Conservation (phyloP, 2,113 vertebrate species). For the Piaya cayana region DNA sequence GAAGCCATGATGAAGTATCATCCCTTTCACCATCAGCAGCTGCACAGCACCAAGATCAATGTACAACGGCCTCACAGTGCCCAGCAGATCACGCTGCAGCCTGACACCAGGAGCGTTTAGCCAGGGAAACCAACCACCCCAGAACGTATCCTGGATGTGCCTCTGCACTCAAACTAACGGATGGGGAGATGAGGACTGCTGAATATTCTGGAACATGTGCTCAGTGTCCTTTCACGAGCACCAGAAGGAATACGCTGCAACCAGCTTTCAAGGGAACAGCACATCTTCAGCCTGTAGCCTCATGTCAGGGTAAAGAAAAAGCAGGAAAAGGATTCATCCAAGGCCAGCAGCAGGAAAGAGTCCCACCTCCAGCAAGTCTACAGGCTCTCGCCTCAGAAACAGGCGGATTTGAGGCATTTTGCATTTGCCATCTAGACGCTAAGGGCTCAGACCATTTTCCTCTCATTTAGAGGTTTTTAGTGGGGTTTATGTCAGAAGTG, state of each 20-base stretch:
- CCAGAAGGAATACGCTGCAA: not conserved
- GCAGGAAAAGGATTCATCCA: not conserved
- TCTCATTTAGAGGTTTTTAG: slow-evolving; percentile 29
- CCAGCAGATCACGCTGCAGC: not conserved
- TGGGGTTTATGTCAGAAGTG: slow-evolving; percentile 35
- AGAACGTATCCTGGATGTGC: fast-evolving
- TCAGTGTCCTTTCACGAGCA: not conserved
- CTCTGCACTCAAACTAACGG: not conserved
- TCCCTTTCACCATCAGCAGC: not conserved
- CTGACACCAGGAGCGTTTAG: not conserved
- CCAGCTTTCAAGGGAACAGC: not conserved
- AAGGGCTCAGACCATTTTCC: not conserved
- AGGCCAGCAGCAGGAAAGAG: not conserved
- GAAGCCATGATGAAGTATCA: not conserved
- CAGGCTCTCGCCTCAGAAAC: not conserved
- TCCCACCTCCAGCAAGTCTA: not conserved
- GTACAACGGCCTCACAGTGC: not conserved
- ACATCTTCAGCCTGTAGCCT: not conserved
- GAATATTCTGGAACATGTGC: fast-evolving
- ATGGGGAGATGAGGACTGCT: not conserved
- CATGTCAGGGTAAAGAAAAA: not conserved
- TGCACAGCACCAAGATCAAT: not conserved
- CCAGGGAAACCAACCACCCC: not conserved
- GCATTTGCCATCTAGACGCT: not conserved
- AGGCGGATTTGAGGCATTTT: not conserved